phyloP scores from a whole-genome alignment of 2,113 vertebrate species.

The Corynorhinus townsendii region DNA sequence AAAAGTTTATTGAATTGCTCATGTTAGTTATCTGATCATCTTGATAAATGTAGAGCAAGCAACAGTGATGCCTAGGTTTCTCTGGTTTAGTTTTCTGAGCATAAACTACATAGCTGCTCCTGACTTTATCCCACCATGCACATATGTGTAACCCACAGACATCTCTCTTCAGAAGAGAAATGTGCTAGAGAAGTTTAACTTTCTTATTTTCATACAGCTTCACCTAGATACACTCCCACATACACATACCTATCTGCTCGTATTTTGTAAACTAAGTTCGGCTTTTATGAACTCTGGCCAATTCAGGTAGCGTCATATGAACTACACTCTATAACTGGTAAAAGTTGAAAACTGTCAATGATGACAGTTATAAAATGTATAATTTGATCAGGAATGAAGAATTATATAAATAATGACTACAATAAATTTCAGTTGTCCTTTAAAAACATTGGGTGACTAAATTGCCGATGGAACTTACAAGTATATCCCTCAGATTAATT shows the following conservation, averaged over 20 bases:
- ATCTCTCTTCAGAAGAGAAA: constrained; percentile 13
- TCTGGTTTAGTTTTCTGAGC: constrained; percentile 69
- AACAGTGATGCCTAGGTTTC: constrained; percentile 70
- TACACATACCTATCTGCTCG: neutral
- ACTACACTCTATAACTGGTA: neutral
- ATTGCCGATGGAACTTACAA: neutral
- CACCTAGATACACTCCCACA: neutral
- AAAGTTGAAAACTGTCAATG: neutral
- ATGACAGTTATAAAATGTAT: neutral
- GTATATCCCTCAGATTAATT: neutral
- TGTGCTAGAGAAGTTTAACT: constrained; percentile 7
- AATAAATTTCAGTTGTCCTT: neutral
- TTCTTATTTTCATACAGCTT: neutral
- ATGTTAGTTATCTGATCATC: constrained; percentile 80
- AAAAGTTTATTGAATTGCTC: constrained; percentile 63
- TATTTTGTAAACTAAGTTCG: neutral
- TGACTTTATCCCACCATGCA: constrained; percentile 33
- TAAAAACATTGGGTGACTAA: neutral
- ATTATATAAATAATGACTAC: neutral
- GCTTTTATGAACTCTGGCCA: neutral
- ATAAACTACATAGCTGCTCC: constrained; percentile 53
- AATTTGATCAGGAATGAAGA: neutral
- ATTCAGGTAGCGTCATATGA: neutral
- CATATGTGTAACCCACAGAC: constrained; percentile 38
- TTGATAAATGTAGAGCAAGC: constrained; percentile 72